phyloP scores from a whole-genome alignment of 1,140 invertebrate genomes.

The Tyrophagus putrescentiae region DNA sequence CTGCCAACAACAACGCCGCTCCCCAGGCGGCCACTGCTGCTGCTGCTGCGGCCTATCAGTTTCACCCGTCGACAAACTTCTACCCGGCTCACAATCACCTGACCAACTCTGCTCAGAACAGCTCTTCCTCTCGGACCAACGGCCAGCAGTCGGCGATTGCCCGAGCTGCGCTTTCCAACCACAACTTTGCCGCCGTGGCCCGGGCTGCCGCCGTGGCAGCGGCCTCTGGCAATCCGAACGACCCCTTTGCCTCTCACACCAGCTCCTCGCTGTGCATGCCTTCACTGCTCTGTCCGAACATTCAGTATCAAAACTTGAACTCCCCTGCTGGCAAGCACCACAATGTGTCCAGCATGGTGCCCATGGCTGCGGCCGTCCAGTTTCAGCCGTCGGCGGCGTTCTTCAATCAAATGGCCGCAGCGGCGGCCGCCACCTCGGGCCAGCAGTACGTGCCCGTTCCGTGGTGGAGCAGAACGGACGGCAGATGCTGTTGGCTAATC shows the following conservation, averaged over 20 bases:
- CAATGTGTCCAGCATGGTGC: conserved; percentile 44
- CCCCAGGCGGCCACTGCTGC: background rate
- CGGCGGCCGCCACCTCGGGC: conserved; percentile 19
- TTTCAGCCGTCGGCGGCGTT: conserved; percentile 35
- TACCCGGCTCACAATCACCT: conserved; percentile 14
- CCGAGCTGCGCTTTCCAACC: conserved; percentile 31
- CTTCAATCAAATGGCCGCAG: conserved; percentile 34
- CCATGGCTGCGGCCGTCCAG: conserved; percentile 51
- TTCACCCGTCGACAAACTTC: conserved; percentile 20
- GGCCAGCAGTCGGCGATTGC: background rate
- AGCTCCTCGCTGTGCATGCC: conserved; percentile 52
- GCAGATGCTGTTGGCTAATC: conserved; percentile 37
- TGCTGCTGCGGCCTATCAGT: conserved; percentile 15
- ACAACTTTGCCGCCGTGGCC: conserved; percentile 39
- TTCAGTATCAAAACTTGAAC: conserved; percentile 41
- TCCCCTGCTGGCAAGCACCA: conserved; percentile 60
- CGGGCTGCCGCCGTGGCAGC: conserved; percentile 45
- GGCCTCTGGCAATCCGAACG: conserved; percentile 49
- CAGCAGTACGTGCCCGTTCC: conserved; percentile 83
- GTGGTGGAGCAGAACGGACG: conserved; percentile 53
- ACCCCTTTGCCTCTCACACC: conserved; percentile 50
- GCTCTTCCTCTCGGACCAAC: background rate
- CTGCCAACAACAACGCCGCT: background rate
- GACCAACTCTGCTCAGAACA: background rate
- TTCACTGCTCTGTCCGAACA: conserved; percentile 63